Conservation (phyloP, 1,140 invertebrate species). For the Hestina assimilis region DNA sequence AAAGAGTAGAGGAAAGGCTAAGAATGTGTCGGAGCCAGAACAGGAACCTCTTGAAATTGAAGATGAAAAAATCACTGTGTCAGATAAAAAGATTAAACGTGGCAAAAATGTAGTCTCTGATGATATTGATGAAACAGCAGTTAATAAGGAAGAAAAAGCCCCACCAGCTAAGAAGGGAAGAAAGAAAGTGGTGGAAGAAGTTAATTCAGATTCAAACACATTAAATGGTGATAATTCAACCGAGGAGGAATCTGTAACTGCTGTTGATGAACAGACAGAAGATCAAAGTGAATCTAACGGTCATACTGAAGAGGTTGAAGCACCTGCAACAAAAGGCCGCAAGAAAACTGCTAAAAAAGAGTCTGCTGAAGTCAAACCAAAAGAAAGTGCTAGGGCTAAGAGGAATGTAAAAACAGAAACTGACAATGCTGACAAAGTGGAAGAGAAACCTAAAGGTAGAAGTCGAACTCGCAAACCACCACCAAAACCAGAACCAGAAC, state of each 20-base stretch:
- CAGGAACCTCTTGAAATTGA: slow-evolving; percentile 36
- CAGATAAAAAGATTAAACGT: slow-evolving; percentile 58
- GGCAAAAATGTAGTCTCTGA: slow-evolving; percentile 45
- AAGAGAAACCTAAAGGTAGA: slow-evolving; percentile 56
- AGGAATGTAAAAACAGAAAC: slow-evolving; percentile 47
- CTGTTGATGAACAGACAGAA: slow-evolving; percentile 44
- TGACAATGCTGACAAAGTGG: slow-evolving; percentile 31
- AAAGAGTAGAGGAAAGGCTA: slow-evolving; percentile 63
- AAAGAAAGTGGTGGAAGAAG: slow-evolving; percentile 48
- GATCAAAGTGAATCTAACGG: slow-evolving; percentile 51
- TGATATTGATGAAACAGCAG: slow-evolving; percentile 33
- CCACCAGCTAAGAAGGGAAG: slow-evolving; percentile 52
- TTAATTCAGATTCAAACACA: slow-evolving; percentile 8
- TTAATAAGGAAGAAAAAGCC: slow-evolving; percentile 42
- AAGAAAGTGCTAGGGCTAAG: slow-evolving; percentile 40
- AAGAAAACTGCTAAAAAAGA: slow-evolving; percentile 61
- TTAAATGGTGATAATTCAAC: slow-evolving; percentile 47
- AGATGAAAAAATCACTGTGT: slow-evolving; percentile 39
- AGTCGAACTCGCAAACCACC: slow-evolving; percentile 49
- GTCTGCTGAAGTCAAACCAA: slow-evolving; percentile 35
- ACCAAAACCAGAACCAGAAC: slow-evolving; percentile 44
- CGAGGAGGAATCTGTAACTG: slow-evolving; percentile 34
- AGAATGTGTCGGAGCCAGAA: slow-evolving; percentile 45
- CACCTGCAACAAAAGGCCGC: slow-evolving; percentile 42
- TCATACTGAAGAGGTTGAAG: slow-evolving; percentile 37